Evolutionary conservation across 2,113 vertebrate species (phyloP), one percentile per base, ranked within the genome.

Genomic region (Xyliphius kryptos): DNA sequence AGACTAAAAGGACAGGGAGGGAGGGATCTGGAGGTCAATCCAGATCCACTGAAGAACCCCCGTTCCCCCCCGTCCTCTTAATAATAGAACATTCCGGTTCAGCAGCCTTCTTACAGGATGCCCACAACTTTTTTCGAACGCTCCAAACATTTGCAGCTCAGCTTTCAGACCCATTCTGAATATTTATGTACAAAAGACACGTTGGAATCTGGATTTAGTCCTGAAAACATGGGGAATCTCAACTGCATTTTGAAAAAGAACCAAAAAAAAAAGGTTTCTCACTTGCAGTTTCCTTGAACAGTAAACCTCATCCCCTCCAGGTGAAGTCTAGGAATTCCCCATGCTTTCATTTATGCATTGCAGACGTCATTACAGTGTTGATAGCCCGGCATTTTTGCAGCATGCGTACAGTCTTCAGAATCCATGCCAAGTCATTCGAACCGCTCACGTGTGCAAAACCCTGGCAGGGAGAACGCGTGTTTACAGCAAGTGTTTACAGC

Each of bases 21-120:
- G n/a, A n/a, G n/a, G n/a, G n/a, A n/a, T n/a, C n/a, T n/a, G n/a
- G n/a, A n/a, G n/a, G n/a, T n/a, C n/a, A n/a, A n/a, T n/a, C n/a
- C n/a, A n/a, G 26, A 3, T 5, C 7, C 26, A 47, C 43, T 36
- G 22, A 12, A 32, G 26, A 32, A 6, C 26, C 22, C 6, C 22
- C 6, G 22, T 26, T 26, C 20, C 64, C 73, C 79, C 69, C 69
- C 60, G 13, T 74, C 26, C 26, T 32, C 26, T 32, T 32, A 32
- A 32, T 32, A 32, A 5, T 32, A 6, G 26, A 32, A 32, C 26
- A 32, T 32, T 32, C 4, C 26, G 4, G 26, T 32, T n/a, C n/a
- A 32, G 26, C 26, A 32, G 26, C 26, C 26, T 81, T 83, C 74
- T 74, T 77, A 75, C 77, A 76, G 44, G 22, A 56, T 59, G 62